Conservation (phyloP, 2,113 vertebrate genomes). For the Scolopax mira region DNA sequence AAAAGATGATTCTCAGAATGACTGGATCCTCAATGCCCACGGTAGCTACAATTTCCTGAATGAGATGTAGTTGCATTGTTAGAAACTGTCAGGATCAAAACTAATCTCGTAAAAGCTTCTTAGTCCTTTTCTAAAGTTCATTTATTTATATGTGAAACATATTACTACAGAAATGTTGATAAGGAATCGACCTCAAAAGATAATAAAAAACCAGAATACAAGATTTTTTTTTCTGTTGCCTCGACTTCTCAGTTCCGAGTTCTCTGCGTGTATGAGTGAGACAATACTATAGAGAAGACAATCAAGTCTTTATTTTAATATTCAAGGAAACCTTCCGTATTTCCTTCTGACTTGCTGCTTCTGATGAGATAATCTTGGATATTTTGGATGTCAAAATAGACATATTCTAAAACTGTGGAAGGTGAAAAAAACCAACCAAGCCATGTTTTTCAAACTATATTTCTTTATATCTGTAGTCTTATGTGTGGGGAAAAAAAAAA, state of each 20-base stretch:
- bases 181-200: not conserved
- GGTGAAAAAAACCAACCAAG: not conserved
- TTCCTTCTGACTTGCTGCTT: not conserved
- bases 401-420: not conserved
- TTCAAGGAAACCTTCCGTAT: not conserved
- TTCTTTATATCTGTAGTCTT: not conserved
- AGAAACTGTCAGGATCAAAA: not conserved
- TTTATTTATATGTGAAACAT: conserved; percentile 3
- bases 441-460: not conserved
- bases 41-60: conserved; percentile 30
- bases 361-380: not conserved
- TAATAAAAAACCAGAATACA: not conserved
- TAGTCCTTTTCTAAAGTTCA: not conserved
- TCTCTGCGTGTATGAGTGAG: not conserved
- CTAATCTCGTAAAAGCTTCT: conserved; percentile 17
- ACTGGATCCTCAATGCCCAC: not conserved
- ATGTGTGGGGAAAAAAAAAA: fast-evolving
- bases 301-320: not conserved
- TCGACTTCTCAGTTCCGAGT: not conserved
- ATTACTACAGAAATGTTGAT: not conserved
- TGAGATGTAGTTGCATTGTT: not conserved
- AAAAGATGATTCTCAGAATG: not conserved
- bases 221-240: not conserved
- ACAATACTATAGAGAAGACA: not conserved
- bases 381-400: not conserved